Base-by-base conservation (phyloP, 2,888 invertebrate genomes). In the Callimorpha dominula region DNA sequence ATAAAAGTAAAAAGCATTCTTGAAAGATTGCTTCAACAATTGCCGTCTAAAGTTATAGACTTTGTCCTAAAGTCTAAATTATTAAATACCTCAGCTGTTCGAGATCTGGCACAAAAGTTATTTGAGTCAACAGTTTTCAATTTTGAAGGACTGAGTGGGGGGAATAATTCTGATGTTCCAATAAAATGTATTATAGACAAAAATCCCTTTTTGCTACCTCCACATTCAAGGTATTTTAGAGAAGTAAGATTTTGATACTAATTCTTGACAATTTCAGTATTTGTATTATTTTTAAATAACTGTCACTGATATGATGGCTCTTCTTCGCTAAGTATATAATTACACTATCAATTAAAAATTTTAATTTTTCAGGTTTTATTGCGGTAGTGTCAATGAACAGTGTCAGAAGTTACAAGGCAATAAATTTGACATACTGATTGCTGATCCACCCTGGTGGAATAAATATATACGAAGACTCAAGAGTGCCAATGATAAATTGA, bases 361-460 rank as follows among this genome's bases (percentile, higher is more conserved):
- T 57, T 62, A 0, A 65, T 62, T 52, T 68, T 73, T 68, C 87
- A 97, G 97, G 81, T 97, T 97, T 88, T 96, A 97, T 83, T 96
- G 98, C 80, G 94, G 94, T 31, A 94, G 97, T 79, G 95, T 97
- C 0, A 90, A 91, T n/a, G 90, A 96, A 67, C 94, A 96, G 81
- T 92, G 96, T 65, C 83, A 91, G 46, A 92, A 94, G 73, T 88
- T 97, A 62, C 72, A 85, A 42, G 92, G 94, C 11, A 89, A 90
- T 72, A 95, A 94, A 75, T 99, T 96, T 96, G 98, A 99, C 91
- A 94, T 99, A 70, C 96, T 99, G 69, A 93, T 99, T 31, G 95
- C 99, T 81, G 99, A 99, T 95, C 99, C 99, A 52, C 99, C 99
- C 0, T 99, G 99, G 99, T 97, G 97, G 96, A 99, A 99, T 90